Percentiles rank a stretch among this genome's conserved stretches.
These are phyloP conservation scores for Cinclus mexicanus DNA, from an alignment of 2,113 vertebrate species.

Conservation along the genomic window DNA sequence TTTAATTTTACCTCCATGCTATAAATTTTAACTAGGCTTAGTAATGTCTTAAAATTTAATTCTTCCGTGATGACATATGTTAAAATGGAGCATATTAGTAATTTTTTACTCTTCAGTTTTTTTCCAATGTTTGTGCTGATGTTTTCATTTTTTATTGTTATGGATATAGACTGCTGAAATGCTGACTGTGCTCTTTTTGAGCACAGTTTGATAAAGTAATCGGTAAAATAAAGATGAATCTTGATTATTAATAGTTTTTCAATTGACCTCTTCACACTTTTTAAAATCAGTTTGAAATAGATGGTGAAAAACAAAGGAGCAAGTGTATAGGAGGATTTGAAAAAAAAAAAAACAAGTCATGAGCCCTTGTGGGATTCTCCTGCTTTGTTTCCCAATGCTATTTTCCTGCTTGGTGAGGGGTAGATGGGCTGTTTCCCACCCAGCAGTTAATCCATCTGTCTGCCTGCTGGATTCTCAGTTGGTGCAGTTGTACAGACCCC, in stretches of 20 bases:
- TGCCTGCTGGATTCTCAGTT: neutral
- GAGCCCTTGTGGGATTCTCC: neutral
- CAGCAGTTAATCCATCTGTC: neutral
- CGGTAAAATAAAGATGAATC: neutral
- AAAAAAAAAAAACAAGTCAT: neutral
- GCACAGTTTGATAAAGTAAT: neutral
- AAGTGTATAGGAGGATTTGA: neutral
- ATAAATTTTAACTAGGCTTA: neutral
- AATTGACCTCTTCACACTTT: neutral
- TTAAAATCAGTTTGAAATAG: neutral
- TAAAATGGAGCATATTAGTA: neutral
- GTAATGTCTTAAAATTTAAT: neutral
- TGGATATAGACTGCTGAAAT: neutral
- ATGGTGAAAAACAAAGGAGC: neutral
- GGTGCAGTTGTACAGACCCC: neutral
- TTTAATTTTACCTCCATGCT: neutral
- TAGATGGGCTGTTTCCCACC: neutral
- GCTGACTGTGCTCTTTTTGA: neutral
- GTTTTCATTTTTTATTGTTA: neutral
- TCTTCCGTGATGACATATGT: rapidly evolving
- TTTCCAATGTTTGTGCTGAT: neutral
- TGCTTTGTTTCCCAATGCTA: neutral
- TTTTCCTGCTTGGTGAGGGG: neutral
- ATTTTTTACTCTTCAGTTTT: neutral
- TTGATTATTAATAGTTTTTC: neutral